phyloP scores from a whole-genome alignment of 2,888 invertebrate species.

The Philopedon plagiatum region DNA sequence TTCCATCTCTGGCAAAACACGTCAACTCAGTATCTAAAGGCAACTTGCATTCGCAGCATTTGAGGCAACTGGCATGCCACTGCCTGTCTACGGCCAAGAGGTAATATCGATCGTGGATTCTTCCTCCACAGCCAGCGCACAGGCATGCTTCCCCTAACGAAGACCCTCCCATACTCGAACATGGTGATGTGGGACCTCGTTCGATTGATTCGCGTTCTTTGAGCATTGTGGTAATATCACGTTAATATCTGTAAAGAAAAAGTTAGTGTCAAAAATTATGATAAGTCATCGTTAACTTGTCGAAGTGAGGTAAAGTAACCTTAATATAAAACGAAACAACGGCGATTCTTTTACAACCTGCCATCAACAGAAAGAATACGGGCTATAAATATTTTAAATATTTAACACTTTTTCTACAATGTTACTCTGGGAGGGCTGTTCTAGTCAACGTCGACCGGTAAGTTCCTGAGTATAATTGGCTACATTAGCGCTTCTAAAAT shows the following conservation, averaged over 20 bases:
- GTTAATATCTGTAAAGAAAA: constrained; percentile 14
- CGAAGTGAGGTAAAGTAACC: too few relatives aligned
- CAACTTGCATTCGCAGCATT: constrained; percentile 88
- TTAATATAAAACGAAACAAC: too few relatives aligned
- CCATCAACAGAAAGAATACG: too few relatives aligned
- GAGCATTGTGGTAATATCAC: constrained; percentile 70
- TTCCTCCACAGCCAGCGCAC: constrained; percentile 77
- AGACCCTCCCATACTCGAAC: constrained; percentile 67
- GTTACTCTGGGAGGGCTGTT: too few relatives aligned
- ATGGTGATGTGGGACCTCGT: constrained; percentile 67
- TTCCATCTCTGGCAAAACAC: constrained; percentile 91
- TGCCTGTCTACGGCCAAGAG: constrained; percentile 89
- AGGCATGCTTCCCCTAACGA: constrained; percentile 64
- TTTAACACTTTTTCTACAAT: too few relatives aligned
- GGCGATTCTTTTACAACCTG: too few relatives aligned
- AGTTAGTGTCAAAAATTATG: neutral
- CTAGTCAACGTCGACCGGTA: too few relatives aligned
- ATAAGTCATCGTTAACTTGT: too few relatives aligned
- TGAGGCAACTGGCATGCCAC: constrained; percentile 90
- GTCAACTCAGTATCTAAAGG: constrained; percentile 89
- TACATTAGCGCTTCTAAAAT: too few relatives aligned
- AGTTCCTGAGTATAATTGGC: too few relatives aligned
- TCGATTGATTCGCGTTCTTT: constrained; percentile 78
- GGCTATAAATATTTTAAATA: too few relatives aligned
- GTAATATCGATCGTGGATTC: constrained; percentile 78